Evolutionary conservation across 2,113 vertebrate genomes (phyloP), one percentile per base, ranked within the genome.

Genomic region (Sphaerodactylus townsendi): DNA sequence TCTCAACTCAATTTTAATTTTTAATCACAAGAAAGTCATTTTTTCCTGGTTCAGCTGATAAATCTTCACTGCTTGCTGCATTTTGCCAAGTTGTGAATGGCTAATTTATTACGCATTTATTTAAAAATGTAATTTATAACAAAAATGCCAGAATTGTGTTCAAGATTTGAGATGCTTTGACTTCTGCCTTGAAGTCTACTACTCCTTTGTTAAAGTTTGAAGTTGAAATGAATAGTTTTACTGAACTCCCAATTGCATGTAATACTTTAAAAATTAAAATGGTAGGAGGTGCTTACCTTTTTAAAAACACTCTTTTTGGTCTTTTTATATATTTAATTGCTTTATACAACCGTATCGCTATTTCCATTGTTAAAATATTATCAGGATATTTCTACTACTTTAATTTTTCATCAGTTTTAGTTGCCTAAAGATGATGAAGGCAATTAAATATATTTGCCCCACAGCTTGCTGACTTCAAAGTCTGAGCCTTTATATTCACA

Each of bases 11-110:
- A n/a, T 91, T 90, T 91, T 85, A 59, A 86, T 81, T 86, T 90
- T 85, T 90, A 92, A 93, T 88, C 89, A 41, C 19, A 84, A 86
- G n/a, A 69, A 46, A 75, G 80, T 74, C 11, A 8, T 85, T 82
- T 92, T 84, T 92, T 81, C 87, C 86, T 39, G 77, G 72, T 75
- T 91, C 69, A n/a, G 11, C 48, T 83, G 89, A 93, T 85, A 89
- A 87, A 87, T 84, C 79, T 75, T 79, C 75, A 84, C 77, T 82
- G 83, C 44, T 72, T 70, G n/a, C 33, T 91, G 79, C 77, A 64
- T 76, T 92, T 90, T 82, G 69, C 76, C 46, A 75, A 81, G 41
- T 39, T 89, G 64, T 81, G 91, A 93, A 80, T 35, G n/a, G 68
- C 59, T 92, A 77, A 82, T 82, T 74, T 81, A 81, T 88, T 90